These are phyloP conservation scores for Omphaloscelis lunosa DNA, from an alignment of 2,888 invertebrate species.

Conservation along the genomic window DNA sequence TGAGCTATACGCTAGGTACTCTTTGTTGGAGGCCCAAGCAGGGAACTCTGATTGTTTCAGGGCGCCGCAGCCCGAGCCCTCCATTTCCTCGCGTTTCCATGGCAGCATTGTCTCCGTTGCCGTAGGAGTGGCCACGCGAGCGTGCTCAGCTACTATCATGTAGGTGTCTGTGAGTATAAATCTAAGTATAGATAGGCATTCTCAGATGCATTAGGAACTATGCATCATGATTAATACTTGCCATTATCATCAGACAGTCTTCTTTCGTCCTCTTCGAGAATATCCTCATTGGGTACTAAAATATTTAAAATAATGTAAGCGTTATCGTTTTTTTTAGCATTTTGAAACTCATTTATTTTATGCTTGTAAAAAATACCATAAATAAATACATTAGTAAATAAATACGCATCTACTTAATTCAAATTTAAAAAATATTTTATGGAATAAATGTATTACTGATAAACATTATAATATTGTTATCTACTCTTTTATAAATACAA, in stretches of 20 bases:
- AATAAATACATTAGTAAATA: conserved; percentile 11
- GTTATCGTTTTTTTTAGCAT: conserved; percentile 11
- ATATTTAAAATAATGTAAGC: conserved; percentile 66
- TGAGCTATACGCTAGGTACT: conserved; percentile 97
- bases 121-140: conserved; percentile 96
- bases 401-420: conserved; percentile 16
- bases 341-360: not conserved
- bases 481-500: conserved; percentile 17
- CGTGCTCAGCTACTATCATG: conserved; percentile 91
- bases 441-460: not conserved
- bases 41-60: conserved; percentile 97
- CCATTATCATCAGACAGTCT: conserved; percentile 87
- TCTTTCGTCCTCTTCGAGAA: conserved; percentile 88
- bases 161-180: conserved; percentile 79
- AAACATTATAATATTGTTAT: not conserved
- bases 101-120: conserved; percentile 97
- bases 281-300: conserved; percentile 89
- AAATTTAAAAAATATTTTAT: not conserved
- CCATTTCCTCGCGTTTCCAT: conserved; percentile 97
- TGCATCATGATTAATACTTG: conserved; percentile 63
- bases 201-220: not conserved
- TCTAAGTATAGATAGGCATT: conserved; percentile 20
- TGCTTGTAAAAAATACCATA: not conserved
- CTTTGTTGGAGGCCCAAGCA: conserved; percentile 98
- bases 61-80: conserved; percentile 92